Base-by-base conservation (phyloP, 92 coral and sea anemone species). In the Scolanthus callimorphus region DNA sequence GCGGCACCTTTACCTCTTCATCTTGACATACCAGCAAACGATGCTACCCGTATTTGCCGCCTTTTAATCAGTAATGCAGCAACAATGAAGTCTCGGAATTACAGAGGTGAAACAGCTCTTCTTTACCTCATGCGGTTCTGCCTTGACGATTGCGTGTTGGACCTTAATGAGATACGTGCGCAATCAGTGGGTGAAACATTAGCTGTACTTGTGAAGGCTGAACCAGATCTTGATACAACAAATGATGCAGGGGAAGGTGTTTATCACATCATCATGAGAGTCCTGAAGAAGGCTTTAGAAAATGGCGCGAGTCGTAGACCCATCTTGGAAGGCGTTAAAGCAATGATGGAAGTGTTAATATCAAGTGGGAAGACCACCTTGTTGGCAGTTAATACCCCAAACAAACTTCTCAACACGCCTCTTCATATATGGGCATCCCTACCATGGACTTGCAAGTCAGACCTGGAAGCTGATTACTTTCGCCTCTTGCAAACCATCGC, bases 251-350 rank as follows among this genome's bases (percentile, higher is more conserved):
- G 72, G 41, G 39, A 51, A 38, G 15, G 50, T 13, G 62, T 65
- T 19, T 65, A 29, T 27, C 72, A 65, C 39, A 20, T 65, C 51
- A 20, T 65, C 6, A 37, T 59, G 29, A 6, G 29, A 17, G n/a
- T 59, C 2, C 4, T 39, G 4, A 49, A 39, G 41, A 15, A 3
- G 11, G 54, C 20, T 13, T 12, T 65, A 23, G 4, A 20, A 3
- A 49, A 65, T 2, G 10, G 25, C 12, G 20, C 20, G 10, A 24
- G 2, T 15, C 46, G 43, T 39, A 27, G 27, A 13, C 20, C 1
- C 1, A 31, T 53, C 12, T 21, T 65, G 11, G 39, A 49, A 10
- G 17, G 38, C 0, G 25, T 65, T 22, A n/a, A n/a, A n/a, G n/a
- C n/a, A n/a, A n/a, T n/a, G n/a, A n/a, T n/a, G n/a, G 25, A 51